phyloP scores from a whole-genome alignment of 2,888 invertebrate species.

The Trichacis sp. region DNA sequence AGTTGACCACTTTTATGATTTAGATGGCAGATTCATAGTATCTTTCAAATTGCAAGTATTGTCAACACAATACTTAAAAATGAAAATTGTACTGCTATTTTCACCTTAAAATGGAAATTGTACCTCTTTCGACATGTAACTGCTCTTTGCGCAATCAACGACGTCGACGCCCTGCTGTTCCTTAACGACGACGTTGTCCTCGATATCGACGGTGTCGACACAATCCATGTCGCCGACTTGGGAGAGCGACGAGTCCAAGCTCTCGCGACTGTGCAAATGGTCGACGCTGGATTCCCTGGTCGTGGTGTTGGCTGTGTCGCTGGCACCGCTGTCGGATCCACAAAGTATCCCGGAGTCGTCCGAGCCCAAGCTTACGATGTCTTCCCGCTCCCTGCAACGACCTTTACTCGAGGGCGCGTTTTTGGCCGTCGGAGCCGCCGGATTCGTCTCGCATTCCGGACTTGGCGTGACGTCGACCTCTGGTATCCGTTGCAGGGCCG shows the following conservation, averaged over 20 bases:
- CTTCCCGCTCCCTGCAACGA: constrained; percentile 72
- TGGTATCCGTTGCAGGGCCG: constrained; percentile 89
- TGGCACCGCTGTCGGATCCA: constrained; percentile 72
- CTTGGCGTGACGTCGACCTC: constrained; percentile 83
- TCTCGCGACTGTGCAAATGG: constrained; percentile 77
- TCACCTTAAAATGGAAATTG: too few species aligned
- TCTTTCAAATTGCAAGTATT: too few species aligned
- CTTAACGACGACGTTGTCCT: constrained; percentile 51
- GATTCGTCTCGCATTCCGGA: constrained; percentile 72
- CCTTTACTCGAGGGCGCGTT: constrained; percentile 54
- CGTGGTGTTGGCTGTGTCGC: constrained; percentile 67
- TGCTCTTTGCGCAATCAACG: constrained; percentile 31
- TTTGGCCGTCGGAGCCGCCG: constrained; percentile 58
- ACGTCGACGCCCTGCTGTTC: constrained; percentile 42
- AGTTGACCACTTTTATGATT: too few species aligned
- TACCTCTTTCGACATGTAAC: background rate
- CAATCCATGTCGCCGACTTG: constrained; percentile 64
- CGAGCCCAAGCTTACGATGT: constrained; percentile 77
- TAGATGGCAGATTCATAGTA: too few species aligned
- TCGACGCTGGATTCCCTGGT: constrained; percentile 71
- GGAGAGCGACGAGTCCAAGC: constrained; percentile 79
- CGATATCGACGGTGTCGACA: constrained; percentile 64
- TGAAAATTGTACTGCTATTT: too few species aligned
- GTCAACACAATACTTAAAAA: too few species aligned
- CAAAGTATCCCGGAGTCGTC: constrained; percentile 85